Percentiles rank a stretch among this genome's conserved stretches.
phyloP scores from a whole-genome alignment of 2,888 invertebrate species.

The Leuctra nigra region DNA sequence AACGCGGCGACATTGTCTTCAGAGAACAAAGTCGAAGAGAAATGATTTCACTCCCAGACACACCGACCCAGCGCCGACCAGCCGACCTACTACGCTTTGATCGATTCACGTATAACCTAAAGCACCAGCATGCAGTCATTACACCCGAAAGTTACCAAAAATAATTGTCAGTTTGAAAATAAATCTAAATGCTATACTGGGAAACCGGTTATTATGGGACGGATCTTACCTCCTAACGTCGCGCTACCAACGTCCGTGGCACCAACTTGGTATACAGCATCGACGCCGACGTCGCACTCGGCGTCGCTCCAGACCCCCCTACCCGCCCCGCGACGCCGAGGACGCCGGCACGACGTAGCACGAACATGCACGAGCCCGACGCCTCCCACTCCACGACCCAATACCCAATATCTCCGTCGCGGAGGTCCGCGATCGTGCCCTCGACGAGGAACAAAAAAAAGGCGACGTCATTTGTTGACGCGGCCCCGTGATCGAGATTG shows the following conservation, averaged over 20 bases:
- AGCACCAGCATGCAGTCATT: slow-evolving; percentile 26
- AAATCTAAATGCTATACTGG: slow-evolving; percentile 31
- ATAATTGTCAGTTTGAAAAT: slow-evolving; percentile 32
- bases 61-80: too few species aligned
- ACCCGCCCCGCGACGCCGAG: slow-evolving; percentile 18
- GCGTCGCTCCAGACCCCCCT: slow-evolving; percentile 23
- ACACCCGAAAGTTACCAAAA: slow-evolving; percentile 31
- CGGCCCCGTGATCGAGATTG: too few species aligned
- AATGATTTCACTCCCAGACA: too few species aligned
- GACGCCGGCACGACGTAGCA: slow-evolving; percentile 1
- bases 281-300: slow-evolving; percentile 23
- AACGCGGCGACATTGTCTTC: too few species aligned
- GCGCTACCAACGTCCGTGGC: slow-evolving; percentile 22
- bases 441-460: too few species aligned
- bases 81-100: too few species aligned
- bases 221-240: slow-evolving; percentile 5
- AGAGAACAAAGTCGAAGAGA: too few species aligned
- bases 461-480: too few species aligned
- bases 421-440: too few species aligned
- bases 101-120: too few species aligned
- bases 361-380: background rate
- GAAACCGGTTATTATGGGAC: slow-evolving; percentile 22
- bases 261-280: slow-evolving; percentile 27
- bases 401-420: too few species aligned
- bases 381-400: background rate